Percentiles rank a stretch among this genome's conserved stretches.
Conservation (phyloP, 2,797 vertebrate genomes). For the Premnoplex brunnescens region DNA sequence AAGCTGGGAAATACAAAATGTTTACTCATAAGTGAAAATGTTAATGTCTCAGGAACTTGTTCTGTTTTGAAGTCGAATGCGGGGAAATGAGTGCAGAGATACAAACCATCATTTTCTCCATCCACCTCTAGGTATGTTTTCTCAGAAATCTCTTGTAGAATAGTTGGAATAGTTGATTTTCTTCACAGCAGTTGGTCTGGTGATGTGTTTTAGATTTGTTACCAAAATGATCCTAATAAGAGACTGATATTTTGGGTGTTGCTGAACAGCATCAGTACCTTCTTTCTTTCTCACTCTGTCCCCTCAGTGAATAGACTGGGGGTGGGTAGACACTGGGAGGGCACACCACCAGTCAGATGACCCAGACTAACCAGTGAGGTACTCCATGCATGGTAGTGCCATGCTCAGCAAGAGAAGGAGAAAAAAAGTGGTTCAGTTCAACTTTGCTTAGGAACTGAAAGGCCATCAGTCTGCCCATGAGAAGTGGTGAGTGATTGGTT, state of each 20-base stretch:
- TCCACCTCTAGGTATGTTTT: background rate
- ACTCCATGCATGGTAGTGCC: background rate
- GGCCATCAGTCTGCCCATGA: accelerated
- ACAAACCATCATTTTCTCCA: background rate
- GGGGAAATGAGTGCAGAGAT: background rate
- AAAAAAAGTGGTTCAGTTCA: accelerated
- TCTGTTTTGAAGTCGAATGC: background rate
- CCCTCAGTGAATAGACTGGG: background rate
- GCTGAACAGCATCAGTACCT: background rate
- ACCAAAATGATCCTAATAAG: background rate
- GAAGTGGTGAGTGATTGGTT: background rate
- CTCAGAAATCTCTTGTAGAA: background rate
- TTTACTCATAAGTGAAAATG: background rate
- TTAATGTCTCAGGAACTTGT: background rate
- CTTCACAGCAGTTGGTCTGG: background rate
- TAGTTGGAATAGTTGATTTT: background rate
- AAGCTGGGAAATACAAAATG: background rate
- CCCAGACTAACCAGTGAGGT: background rate
- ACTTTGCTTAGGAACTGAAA: background rate
- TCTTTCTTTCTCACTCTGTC: background rate
- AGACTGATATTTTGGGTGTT: background rate
- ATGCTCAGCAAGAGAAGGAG: background rate
- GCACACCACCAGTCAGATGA: background rate
- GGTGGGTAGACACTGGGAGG: background rate
- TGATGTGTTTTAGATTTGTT: background rate